Conservation (phyloP, 1,140 invertebrate genomes). For the Thrips palmi region DNA sequence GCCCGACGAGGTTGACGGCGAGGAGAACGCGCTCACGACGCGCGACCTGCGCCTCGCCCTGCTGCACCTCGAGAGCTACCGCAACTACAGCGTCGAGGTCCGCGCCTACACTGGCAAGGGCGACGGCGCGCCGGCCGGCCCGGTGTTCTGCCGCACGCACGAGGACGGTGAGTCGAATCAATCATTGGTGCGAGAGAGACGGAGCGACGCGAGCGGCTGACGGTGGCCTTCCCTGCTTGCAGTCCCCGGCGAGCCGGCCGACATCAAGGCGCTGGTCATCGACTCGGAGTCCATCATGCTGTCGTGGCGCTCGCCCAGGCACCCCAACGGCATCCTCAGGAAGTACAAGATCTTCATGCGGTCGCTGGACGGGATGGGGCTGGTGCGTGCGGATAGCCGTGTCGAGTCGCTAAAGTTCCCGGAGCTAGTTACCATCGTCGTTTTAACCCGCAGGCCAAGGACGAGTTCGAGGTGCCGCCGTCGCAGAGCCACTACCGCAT, state of each 20-base stretch:
- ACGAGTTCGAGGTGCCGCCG: background rate
- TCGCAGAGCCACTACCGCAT: slow-evolving; percentile 4
- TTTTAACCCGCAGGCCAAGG: slow-evolving; percentile 1
- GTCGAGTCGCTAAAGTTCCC: slow-evolving; percentile 4
- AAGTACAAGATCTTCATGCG: slow-evolving; percentile 57
- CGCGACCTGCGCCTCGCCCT: slow-evolving; percentile 25
- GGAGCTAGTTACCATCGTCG: no score
- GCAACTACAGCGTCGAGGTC: slow-evolving; percentile 29
- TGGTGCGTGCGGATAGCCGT: background rate
- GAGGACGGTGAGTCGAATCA: background rate
- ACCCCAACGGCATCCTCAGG: slow-evolving; percentile 51
- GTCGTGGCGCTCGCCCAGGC: slow-evolving; percentile 52
- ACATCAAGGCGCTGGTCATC: slow-evolving; percentile 50
- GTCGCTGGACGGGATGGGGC: slow-evolving; percentile 31
- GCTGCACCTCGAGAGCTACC: slow-evolving; percentile 14
- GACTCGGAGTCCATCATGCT: slow-evolving; percentile 50
- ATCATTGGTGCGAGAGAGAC: no score
- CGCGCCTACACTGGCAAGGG: slow-evolving; percentile 36
- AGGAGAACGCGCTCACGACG: slow-evolving; percentile 28
- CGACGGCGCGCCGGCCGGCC: background rate
- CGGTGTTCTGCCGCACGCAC: slow-evolving; percentile 4
- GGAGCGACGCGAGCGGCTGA: no score
- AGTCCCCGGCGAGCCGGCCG: slow-evolving; percentile 50
- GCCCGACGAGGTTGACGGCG: no score
- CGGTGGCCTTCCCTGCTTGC: slow-evolving; percentile 10